Base-by-base conservation (phyloP, 2,113 vertebrate genomes). In the Ardeotis arabs region DNA sequence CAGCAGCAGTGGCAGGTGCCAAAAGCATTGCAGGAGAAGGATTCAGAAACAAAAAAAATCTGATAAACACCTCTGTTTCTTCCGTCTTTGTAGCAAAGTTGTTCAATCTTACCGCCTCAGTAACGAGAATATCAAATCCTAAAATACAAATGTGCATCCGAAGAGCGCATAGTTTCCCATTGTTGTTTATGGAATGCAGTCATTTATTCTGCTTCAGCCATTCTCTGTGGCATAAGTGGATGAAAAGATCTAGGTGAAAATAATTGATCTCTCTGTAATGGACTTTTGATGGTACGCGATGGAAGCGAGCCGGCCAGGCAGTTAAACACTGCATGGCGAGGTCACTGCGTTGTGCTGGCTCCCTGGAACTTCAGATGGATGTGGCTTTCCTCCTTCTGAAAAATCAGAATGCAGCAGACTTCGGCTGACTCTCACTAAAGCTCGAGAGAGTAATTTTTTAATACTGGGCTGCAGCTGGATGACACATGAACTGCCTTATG, bases 271-370 rank as follows among this genome's bases (percentile, higher is more conserved):
- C 47, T 28, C 53, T 73, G 14, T 22, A 9, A 9, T 14, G 35
- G 72, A 7, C 29, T 67, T 53, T 4, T 24, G 55, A 5, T 24
- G 45, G 41, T 4, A 3, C 1, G 16, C 7, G 3, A 3, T 0
- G 5, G 45, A 21, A 29, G 7, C 45, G 33, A 50, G 39, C 39
- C 16, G 4, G 67, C 82, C 59, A 19, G 70, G 63, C 68, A 4
- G 20, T 39, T 56, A 6, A 5, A 9, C 22, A 0, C 21, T 7
- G 64, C 31, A 4, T 7, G 44, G 28, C 33, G 4, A 5, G 29
- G 64, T 1, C 18, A 39, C 1, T 3, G 2, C 5, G 2, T 28
- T 10, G 27, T 4, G 45, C 45, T 20, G 56, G 39, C 8, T 17
- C 33, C 39, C 45, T 9, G 20, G 12, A 47, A 13, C 19, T 17